Conservation (phyloP, 2,113 vertebrate species). For the Okapia johnstoni region DNA sequence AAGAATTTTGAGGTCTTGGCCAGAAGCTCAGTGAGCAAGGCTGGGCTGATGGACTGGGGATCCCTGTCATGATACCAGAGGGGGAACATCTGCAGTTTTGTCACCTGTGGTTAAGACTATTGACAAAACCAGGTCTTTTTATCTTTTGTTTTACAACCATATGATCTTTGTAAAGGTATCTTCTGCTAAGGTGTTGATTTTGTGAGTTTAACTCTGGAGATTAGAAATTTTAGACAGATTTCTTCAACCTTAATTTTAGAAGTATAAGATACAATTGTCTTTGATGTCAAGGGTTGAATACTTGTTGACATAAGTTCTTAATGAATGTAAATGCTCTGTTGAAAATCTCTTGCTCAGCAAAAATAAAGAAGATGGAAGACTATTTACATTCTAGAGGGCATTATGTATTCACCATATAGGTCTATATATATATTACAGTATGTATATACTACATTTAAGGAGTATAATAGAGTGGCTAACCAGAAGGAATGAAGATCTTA, state of each 20-base stretch:
- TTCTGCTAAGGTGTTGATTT: neutral
- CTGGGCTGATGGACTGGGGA: no score
- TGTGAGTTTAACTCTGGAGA: neutral
- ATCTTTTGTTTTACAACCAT: neutral
- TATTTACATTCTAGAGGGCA: neutral
- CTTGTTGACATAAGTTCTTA: neutral
- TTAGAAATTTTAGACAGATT: neutral
- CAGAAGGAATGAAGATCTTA: neutral
- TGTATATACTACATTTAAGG: neutral
- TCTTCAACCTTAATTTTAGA: neutral
- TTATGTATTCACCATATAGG: neutral
- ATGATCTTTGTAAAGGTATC: neutral
- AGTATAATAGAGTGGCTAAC: neutral
- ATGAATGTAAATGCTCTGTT: neutral
- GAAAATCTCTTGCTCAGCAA: neutral
- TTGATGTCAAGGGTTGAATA: neutral
- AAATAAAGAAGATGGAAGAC: neutral
- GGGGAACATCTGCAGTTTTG: neutral
- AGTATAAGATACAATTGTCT: neutral
- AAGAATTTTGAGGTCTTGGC: neutral
- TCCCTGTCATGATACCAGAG: neutral
- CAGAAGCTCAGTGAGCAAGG: neutral
- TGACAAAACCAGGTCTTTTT: neutral
- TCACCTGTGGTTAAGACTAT: neutral
- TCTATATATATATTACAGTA: neutral